phyloP scores from a whole-genome alignment of 1,140 invertebrate species.

The Kradibia gibbosae region DNA sequence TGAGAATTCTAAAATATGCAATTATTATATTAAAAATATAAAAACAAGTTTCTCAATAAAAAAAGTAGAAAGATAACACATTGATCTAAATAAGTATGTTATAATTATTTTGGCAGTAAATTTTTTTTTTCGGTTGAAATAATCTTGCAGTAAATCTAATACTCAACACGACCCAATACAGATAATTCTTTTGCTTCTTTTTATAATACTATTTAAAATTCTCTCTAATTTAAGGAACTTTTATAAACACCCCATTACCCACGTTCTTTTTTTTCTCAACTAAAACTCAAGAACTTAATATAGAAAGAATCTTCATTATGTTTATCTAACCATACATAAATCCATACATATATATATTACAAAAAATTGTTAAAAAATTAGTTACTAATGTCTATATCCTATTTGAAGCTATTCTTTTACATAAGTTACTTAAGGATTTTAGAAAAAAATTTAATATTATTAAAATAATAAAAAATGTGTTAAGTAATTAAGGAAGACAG shows the following conservation, averaged over 20 bases:
- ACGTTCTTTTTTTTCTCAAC: not conserved
- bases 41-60: not conserved
- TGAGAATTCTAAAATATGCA: slow-evolving; percentile 16
- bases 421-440: no score
- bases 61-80: not conserved
- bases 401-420: no score
- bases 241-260: slow-evolving; percentile 11
- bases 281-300: not conserved
- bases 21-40: slow-evolving; percentile 25
- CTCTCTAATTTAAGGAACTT: slow-evolving; percentile 25
- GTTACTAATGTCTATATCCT: no score
- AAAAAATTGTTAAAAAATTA: no score
- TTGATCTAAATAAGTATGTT: slow-evolving; percentile 1
- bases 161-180: slow-evolving; percentile 1
- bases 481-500: no score
- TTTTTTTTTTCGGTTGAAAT: slow-evolving; percentile 19
- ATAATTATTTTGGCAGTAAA: slow-evolving; percentile 37
- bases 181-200: not conserved
- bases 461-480: no score
- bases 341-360: no score
- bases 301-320: not conserved
- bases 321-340: no score
- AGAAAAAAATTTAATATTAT: no score
- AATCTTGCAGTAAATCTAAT: slow-evolving; percentile 32
- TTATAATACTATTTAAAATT: slow-evolving; percentile 11